These are phyloP conservation scores for Tridacna gigas DNA, from an alignment of 2,888 invertebrate genomes.

Conservation along the genomic window DNA sequence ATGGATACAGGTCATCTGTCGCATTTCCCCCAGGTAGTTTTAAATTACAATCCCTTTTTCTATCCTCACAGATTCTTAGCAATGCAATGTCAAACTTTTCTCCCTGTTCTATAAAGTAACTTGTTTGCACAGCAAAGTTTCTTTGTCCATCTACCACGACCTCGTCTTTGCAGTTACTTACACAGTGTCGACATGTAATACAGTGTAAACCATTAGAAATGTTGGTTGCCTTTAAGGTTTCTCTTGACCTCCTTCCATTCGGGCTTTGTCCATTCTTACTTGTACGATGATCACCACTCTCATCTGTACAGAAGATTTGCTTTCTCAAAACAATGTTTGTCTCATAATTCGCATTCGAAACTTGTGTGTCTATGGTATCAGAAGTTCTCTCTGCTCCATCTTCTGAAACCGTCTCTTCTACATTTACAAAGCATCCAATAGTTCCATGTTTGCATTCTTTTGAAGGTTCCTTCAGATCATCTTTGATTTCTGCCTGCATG, in stretches of 20 bases:
- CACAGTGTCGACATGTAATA: slow-evolving; percentile 13
- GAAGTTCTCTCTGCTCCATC: neutral
- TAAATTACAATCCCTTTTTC: neutral
- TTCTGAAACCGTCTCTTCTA: neutral
- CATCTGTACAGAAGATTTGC: neutral
- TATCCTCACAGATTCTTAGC: neutral
- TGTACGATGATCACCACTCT: neutral
- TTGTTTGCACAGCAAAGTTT: neutral
- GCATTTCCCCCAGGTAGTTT: neutral
- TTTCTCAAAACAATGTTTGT: neutral
- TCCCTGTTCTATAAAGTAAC: neutral
- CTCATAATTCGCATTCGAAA: neutral
- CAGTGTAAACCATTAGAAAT: neutral
- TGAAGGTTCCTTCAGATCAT: neutral
- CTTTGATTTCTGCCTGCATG: neutral
- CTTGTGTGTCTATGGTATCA: neutral
- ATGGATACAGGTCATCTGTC: neutral
- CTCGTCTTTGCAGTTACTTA: neutral
- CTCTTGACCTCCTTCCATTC: neutral
- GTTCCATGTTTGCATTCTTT: neutral
- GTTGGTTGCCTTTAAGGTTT: neutral
- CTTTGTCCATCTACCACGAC: neutral
- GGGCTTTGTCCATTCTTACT: neutral
- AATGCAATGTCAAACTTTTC: slow-evolving; percentile 7
- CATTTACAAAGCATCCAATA: slow-evolving; percentile 13